A percentile compares a stretch with the other conserved stretches of the same genome.
Evolutionary conservation across 1,140 invertebrate species (phyloP).

Genomic region (Drosophila truncata): DNA sequence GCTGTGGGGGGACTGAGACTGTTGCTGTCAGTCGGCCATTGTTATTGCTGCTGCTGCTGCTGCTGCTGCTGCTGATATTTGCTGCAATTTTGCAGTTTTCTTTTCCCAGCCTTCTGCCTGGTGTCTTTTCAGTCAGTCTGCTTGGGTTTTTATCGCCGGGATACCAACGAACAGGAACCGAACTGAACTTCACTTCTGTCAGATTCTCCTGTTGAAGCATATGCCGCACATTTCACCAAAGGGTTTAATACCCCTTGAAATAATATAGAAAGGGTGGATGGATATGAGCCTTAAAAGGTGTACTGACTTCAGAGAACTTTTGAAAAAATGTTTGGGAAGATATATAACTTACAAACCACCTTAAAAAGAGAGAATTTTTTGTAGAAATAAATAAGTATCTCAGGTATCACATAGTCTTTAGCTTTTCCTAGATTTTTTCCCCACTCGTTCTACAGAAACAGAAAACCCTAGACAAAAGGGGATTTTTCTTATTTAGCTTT

Average conservation of each 20-base stretch:
- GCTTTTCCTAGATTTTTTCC: slow-evolving; percentile 60
- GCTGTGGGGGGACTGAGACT: slow-evolving; percentile 26
- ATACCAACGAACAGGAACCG: slow-evolving; percentile 31
- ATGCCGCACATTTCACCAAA: slow-evolving; percentile 63
- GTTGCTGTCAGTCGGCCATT: slow-evolving; percentile 56
- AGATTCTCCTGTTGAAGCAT: slow-evolving; percentile 39
- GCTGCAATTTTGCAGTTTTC: slow-evolving; percentile 75
- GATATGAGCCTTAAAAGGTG: too few species aligned
- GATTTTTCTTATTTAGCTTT: slow-evolving; percentile 54
- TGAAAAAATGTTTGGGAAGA: too few species aligned
- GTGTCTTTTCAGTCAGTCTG: slow-evolving; percentile 56
- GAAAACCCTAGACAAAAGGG: slow-evolving; percentile 52
- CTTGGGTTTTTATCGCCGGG: slow-evolving; percentile 64
- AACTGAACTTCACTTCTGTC: slow-evolving; percentile 33
- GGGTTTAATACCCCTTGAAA: slow-evolving; percentile 19
- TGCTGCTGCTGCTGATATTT: slow-evolving; percentile 55
- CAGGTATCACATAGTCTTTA: slow-evolving; percentile 1
- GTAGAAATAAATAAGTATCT: not conserved
- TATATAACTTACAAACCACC: not conserved
- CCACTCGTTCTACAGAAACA: slow-evolving; percentile 55
- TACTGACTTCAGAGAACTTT: not conserved
- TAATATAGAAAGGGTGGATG: not conserved
- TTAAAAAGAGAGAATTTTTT: not conserved
- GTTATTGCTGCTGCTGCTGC: slow-evolving; percentile 39
- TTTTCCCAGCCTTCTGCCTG: slow-evolving; percentile 17